A percentile compares a stretch with the other conserved stretches of the same genome.
These are phyloP conservation scores for Melinopterus prodromus DNA, from an alignment of 2,888 invertebrate genomes.

Conservation along the genomic window DNA sequence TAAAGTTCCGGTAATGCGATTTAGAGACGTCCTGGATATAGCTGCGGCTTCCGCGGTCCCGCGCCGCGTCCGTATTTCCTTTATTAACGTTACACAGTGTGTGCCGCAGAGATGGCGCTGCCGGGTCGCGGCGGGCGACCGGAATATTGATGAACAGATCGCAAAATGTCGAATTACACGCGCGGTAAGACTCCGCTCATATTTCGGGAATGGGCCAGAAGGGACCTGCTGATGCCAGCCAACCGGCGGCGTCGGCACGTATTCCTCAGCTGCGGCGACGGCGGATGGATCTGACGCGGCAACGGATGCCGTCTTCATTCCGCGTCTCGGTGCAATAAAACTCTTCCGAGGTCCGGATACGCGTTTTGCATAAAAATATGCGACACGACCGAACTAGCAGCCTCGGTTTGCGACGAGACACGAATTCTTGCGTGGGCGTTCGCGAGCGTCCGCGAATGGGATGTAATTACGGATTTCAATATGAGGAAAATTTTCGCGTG, in stretches of 20 bases:
- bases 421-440: not conserved
- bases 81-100: not conserved
- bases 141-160: not conserved
- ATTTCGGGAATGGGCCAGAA: not conserved
- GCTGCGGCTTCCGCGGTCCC: not conserved
- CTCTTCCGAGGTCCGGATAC: not conserved
- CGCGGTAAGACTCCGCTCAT: not conserved
- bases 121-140: not conserved
- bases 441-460: not conserved
- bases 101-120: not conserved
- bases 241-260: not conserved
- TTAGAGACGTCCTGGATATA: not conserved
- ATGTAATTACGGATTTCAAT: not conserved
- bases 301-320: not conserved
- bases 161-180: constrained; percentile 4
- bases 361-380: constrained; percentile 4
- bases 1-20: not conserved
- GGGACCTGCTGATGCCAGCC: not conserved
- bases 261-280: constrained; percentile 4
- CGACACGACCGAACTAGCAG: not conserved
- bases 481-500: not conserved
- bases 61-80: not conserved
- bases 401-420: not conserved
- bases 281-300: not conserved
- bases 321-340: not conserved